Evolutionary conservation across 2,888 invertebrate species (phyloP).

Genomic region (Acleris sparsana): DNA sequence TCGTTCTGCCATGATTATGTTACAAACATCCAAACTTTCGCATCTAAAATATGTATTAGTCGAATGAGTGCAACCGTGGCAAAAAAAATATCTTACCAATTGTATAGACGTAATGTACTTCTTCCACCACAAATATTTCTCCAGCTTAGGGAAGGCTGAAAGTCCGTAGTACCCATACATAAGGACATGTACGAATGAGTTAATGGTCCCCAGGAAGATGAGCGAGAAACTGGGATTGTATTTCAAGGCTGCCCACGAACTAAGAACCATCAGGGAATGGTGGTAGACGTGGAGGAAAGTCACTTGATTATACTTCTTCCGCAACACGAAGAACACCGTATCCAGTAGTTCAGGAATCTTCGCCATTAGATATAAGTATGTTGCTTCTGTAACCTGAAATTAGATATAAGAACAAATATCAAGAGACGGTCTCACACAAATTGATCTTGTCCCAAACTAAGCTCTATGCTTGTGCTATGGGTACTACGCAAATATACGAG

Average conservation of each 20-base stretch:
- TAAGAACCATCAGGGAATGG: background rate
- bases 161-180: conserved; percentile 7
- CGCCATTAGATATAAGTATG: background rate
- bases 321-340: background rate
- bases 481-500: too few relatives aligned
- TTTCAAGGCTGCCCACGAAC: background rate
- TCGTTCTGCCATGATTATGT: too few relatives aligned
- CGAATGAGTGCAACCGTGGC: too few relatives aligned
- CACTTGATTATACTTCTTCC: conserved; percentile 5
- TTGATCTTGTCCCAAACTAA: too few relatives aligned
- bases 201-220: background rate
- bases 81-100: background rate
- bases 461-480: too few relatives aligned
- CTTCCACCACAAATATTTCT: conserved; percentile 8
- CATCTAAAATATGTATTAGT: too few relatives aligned
- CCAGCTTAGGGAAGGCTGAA: background rate
- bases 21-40: too few relatives aligned
- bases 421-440: too few relatives aligned
- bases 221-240: background rate
- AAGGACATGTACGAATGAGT: background rate
- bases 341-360: background rate
- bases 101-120: background rate
- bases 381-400: background rate
- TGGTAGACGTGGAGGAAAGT: conserved; percentile 3
- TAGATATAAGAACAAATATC: too few relatives aligned